Evolutionary conservation across 2,888 invertebrate species (phyloP).

Genomic region (Candidula unifasciata): DNA sequence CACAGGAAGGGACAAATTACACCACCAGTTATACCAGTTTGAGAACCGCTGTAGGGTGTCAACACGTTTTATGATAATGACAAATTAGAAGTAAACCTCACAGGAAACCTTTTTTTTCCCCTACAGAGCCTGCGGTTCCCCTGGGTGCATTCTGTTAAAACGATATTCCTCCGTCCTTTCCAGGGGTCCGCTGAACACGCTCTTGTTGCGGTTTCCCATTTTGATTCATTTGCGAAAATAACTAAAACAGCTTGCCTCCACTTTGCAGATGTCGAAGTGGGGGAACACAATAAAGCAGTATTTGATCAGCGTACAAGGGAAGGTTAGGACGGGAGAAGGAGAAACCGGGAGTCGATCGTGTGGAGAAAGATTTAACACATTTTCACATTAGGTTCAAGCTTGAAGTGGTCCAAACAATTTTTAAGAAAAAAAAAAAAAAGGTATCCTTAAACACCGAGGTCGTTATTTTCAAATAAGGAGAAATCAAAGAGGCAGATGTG

Average conservation of each 20-base stretch:
- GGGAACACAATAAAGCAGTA: slow-evolving; percentile 31
- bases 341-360: neutral
- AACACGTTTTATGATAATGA: too few species aligned
- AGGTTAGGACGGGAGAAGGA: neutral
- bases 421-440: too few species aligned
- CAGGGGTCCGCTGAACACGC: neutral
- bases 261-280: slow-evolving; percentile 12
- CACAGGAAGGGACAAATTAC: too few species aligned
- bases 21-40: too few species aligned
- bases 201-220: neutral
- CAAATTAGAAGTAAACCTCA: too few species aligned
- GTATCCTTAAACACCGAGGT: neutral
- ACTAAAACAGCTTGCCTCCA: slow-evolving; percentile 24
- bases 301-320: slow-evolving; percentile 15
- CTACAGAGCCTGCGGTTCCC: neutral
- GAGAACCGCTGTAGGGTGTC: too few species aligned
- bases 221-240: slow-evolving; percentile 14
- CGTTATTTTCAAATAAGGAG: too few species aligned
- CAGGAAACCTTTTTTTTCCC: neutral
- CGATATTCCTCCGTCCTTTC: neutral
- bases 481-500: too few species aligned
- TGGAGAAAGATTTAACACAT: neutral
- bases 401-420: neutral
- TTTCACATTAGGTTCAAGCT: slow-evolving; percentile 7
- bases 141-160: neutral